Evolutionary conservation across 1,140 invertebrate species (phyloP).

Genomic region (Stenopsyche tienmushanensis): DNA sequence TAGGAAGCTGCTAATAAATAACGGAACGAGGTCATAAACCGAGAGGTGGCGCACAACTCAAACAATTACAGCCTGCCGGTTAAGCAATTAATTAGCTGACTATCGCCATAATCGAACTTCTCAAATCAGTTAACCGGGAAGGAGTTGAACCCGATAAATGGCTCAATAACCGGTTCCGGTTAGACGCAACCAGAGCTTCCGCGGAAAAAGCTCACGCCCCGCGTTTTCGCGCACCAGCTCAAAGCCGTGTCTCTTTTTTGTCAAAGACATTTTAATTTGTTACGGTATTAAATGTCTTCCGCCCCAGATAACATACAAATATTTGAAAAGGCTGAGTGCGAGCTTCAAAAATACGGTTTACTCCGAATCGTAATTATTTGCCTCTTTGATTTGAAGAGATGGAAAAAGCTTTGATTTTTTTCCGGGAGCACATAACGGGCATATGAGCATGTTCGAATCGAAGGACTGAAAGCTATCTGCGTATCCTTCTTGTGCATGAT

Average conservation of each 20-base stretch:
- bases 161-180: background rate
- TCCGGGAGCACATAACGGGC: background rate
- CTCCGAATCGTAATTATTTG: background rate
- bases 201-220: background rate
- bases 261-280: constrained; percentile 16
- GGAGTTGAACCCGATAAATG: background rate
- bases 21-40: background rate
- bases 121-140: background rate
- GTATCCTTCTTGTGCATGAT: no score
- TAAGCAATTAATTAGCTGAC: background rate
- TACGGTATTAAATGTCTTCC: constrained; percentile 1
- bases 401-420: background rate
- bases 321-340: background rate
- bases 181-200: background rate
- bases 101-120: background rate
- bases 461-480: background rate
- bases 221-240: background rate
- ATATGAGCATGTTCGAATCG: background rate
- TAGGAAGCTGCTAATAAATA: background rate
- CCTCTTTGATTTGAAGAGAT: background rate
- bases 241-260: background rate
- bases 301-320: constrained; percentile 5
- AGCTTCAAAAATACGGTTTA: no score
- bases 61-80: background rate
- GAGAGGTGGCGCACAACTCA: background rate